These are phyloP conservation scores for Procambarus virginalis DNA, from an alignment of 1,140 invertebrate species.

Conservation along the genomic window DNA sequence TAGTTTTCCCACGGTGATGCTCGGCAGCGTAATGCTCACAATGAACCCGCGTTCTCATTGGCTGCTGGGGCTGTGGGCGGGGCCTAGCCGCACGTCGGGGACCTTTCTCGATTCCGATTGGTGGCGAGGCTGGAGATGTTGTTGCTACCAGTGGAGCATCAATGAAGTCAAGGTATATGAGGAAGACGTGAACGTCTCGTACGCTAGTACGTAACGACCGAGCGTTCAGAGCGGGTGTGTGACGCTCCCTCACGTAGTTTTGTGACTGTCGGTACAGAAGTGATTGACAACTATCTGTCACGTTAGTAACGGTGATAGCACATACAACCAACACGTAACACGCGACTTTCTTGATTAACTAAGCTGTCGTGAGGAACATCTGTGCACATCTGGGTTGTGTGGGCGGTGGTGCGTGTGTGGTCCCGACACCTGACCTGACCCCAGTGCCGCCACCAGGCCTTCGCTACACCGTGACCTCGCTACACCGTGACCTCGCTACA, in stretches of 20 bases:
- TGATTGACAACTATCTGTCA: slow-evolving; percentile 1
- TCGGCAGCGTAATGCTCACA: slow-evolving; percentile 27
- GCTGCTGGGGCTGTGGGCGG: slow-evolving; percentile 20
- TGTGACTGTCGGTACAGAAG: slow-evolving; percentile 1
- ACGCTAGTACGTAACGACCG: slow-evolving; percentile 42
- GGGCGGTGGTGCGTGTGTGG: slow-evolving; percentile 47
- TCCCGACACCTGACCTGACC: slow-evolving; percentile 22
- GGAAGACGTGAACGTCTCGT: slow-evolving; percentile 36
- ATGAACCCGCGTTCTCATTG: slow-evolving; percentile 51
- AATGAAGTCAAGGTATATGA: slow-evolving; percentile 63
- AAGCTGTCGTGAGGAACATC: not conserved
- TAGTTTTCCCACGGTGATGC: slow-evolving; percentile 41
- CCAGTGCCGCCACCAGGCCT: slow-evolving; percentile 1
- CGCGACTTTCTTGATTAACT: not conserved
- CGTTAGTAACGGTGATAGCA: slow-evolving; percentile 1
- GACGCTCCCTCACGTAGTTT: not conserved
- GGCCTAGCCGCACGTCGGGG: not conserved
- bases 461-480: not conserved
- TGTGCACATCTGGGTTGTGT: slow-evolving; percentile 48
- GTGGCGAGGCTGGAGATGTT: slow-evolving; percentile 30
- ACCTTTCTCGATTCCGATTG: slow-evolving; percentile 35
- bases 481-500: not conserved
- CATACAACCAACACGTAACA: not conserved
- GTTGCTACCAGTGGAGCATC: slow-evolving; percentile 63
- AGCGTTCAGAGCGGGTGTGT: not conserved